Evolutionary conservation across 2,888 invertebrate species (phyloP), one percentile per base, ranked within the genome.

Genomic region (Nasonia oneida): DNA sequence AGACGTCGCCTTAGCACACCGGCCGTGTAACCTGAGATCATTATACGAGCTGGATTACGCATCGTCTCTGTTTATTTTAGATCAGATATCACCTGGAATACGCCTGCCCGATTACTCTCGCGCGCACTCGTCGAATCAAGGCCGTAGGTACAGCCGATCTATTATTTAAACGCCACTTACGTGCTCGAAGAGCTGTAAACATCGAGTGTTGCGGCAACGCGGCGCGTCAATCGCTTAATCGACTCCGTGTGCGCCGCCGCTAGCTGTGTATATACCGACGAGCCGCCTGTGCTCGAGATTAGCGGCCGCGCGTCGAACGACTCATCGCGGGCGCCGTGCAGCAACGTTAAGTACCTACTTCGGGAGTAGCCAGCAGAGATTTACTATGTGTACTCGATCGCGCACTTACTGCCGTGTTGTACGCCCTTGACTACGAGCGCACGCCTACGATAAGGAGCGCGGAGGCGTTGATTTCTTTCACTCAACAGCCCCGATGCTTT

Each of bases 141-240:
- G n/a, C 12, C 10, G 6, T 70, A n/a, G 1, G 18, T 10, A 18
- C 39, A 29, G 37, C 39, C 61, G 23, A 29, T 83, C 70, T 50
- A 75, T 83, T 79, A 86, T 81, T 81, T 78, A 78, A 86, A 47
- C 67, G 47, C 42, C 78, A 86, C 84, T 86, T 74, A 39, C 74
- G 74, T 29, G 47, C 79, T 53, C 64, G 47, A 12, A 33, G 70
- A 42, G 78, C 74, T 80, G 79, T 84, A 78, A 86, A 84, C 84
- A 79, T 84, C 57, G 84, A 84, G 82, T 47, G 75, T 4, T 37
- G 81, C 8, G 39, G 42, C 3, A 50, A 29, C 53, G 61, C 47
- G 74, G 47, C 70, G 57, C 84, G 70, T 78, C 84, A 83, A 77
- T 84, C 81, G 73, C 76, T 82, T 84, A 82, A 87, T 84, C 84